Evolutionary conservation across 2,888 invertebrate species (phyloP).

Genomic region (Augiades crinisus): DNA sequence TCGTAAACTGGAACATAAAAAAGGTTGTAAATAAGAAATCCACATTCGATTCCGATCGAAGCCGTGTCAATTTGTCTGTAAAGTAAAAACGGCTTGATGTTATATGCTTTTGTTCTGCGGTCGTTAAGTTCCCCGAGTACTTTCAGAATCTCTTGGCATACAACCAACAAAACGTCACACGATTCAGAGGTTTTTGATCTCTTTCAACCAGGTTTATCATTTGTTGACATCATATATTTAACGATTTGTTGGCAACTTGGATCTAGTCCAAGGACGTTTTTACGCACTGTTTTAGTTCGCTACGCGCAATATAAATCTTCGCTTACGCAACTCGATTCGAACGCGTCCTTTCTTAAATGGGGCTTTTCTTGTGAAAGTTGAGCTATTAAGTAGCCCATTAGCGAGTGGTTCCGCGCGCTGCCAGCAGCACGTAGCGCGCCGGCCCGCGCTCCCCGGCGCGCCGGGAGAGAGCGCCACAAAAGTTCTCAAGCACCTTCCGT

Average conservation of each 20-base stretch:
- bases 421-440: neutral
- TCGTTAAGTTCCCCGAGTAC: neutral
- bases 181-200: neutral
- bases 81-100: neutral
- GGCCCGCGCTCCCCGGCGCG: neutral
- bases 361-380: neutral
- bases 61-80: neutral
- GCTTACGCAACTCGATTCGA: neutral
- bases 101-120: neutral
- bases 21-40: neutral
- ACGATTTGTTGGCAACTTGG: neutral
- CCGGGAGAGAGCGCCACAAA: neutral
- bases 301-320: neutral
- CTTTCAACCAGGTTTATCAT: neutral
- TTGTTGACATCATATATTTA: neutral
- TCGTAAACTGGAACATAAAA: neutral
- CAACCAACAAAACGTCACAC: neutral
- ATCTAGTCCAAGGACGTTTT: constrained; percentile 6
- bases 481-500: constrained; percentile 9
- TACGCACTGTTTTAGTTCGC: constrained; percentile 1
- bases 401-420: neutral
- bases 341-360: neutral
- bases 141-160: neutral
- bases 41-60: neutral
- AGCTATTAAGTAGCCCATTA: neutral